Percentiles rank a stretch among this genome's conserved stretches.
Evolutionary conservation across 2,888 invertebrate genomes (phyloP).

Genomic region (Hylaea fasciaria): DNA sequence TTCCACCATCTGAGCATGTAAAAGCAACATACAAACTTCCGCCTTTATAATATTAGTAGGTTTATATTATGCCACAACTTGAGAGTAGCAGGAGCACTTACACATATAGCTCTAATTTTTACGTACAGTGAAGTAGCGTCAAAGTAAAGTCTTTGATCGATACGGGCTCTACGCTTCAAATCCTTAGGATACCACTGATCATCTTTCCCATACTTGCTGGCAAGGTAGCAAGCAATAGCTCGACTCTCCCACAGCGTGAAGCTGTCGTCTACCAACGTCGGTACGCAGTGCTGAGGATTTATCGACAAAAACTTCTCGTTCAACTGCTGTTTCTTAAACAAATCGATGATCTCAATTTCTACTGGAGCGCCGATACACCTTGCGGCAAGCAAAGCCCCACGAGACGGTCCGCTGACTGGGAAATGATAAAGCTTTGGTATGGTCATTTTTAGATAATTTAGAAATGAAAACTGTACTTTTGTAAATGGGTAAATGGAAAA

Average conservation of each 20-base stretch:
- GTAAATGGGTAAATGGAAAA: not conserved
- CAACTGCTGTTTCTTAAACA: conserved; percentile 85
- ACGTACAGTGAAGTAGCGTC: conserved; percentile 86
- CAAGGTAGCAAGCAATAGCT: conserved; percentile 87
- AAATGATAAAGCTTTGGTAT: conserved; percentile 84
- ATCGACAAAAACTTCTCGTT: conserved; percentile 84
- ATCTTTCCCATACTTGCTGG: conserved; percentile 85
- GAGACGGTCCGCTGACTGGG: conserved; percentile 86
- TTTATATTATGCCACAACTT: too few species aligned
- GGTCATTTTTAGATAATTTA: conserved; percentile 44
- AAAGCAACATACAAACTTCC: too few species aligned
- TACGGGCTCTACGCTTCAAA: conserved; percentile 80
- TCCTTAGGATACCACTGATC: conserved; percentile 86
- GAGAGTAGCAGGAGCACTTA: conserved; percentile 64
- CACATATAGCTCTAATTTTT: conserved; percentile 86
- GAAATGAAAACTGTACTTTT: too few species aligned
- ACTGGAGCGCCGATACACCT: conserved; percentile 83
- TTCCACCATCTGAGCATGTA: too few species aligned
- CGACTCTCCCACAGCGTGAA: conserved; percentile 88
- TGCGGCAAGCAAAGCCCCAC: conserved; percentile 85
- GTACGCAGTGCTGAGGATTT: conserved; percentile 88
- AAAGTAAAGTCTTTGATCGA: conserved; percentile 87
- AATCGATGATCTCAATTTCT: conserved; percentile 79
- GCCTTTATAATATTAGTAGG: too few species aligned
- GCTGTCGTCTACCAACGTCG: conserved; percentile 88